phyloP scores from a whole-genome alignment of 2,113 vertebrate species.

The Vicugna pacos region DNA sequence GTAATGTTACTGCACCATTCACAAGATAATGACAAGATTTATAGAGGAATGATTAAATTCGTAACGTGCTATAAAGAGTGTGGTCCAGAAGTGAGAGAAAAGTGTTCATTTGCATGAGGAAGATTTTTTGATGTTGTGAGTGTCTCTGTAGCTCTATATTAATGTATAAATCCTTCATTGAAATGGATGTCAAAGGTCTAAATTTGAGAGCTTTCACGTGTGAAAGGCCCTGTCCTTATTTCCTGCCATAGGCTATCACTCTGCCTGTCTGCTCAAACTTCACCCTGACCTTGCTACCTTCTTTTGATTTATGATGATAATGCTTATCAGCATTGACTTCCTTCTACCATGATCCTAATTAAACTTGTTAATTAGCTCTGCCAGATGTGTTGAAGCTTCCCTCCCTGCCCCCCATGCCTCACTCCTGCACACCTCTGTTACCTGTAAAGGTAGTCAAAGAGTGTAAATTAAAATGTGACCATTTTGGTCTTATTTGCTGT shows the following conservation, averaged over 20 bases:
- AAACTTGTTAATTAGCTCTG: neutral
- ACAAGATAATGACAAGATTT: constrained; percentile 12
- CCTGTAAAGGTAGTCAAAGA: neutral
- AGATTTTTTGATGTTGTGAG: neutral
- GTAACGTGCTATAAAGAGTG: neutral
- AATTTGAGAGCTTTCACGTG: neutral
- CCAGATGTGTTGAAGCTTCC: neutral
- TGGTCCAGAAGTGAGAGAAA: neutral
- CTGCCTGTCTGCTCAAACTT: neutral
- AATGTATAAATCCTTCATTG: neutral
- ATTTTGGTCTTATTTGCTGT: neutral
- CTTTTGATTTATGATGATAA: constrained; percentile 4
- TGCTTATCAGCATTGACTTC: neutral
- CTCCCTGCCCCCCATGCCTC: neutral
- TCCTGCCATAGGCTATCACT: neutral
- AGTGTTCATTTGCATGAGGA: neutral
- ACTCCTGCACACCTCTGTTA: neutral
- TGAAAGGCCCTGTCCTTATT: neutral
- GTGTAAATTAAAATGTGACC: neutral
- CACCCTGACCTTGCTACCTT: neutral
- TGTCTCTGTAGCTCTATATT: neutral
- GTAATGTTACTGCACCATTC: neutral
- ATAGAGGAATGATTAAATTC: neutral
- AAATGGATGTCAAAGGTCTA: neutral
- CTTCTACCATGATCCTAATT: neutral